These are phyloP conservation scores for Acanthis flammea DNA, from an alignment of 2,797 vertebrate species.

Conservation along the genomic window DNA sequence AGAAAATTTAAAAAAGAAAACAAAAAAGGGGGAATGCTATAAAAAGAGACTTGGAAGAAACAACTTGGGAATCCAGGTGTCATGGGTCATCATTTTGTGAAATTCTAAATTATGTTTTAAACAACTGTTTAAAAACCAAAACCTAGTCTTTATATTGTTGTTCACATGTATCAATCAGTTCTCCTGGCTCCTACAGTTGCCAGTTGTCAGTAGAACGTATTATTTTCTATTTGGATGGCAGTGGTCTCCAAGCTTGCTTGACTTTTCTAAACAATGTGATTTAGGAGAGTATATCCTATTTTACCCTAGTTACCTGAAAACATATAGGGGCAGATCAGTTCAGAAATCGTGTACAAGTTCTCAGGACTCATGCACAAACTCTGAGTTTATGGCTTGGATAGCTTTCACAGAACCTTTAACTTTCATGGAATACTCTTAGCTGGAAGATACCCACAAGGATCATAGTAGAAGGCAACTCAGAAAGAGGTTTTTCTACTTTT, in stretches of 20 bases:
- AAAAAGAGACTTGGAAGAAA: background rate
- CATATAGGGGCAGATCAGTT: background rate
- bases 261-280: background rate
- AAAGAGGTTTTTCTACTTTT: background rate
- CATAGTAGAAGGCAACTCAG: background rate
- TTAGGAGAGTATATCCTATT: background rate
- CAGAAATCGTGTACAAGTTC: background rate
- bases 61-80: background rate
- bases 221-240: background rate
- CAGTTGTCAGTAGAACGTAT: background rate
- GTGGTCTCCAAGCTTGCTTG: background rate
- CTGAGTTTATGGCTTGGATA: background rate
- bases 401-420: background rate
- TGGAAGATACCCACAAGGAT: background rate
- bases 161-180: fast-evolving
- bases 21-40: fast-evolving
- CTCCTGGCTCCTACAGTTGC: background rate
- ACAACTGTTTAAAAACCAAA: background rate
- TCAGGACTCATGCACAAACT: fast-evolving
- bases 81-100: background rate
- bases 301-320: background rate
- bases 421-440: background rate
- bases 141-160: fast-evolving
- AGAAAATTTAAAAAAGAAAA: background rate
- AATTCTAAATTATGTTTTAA: background rate